Base-by-base conservation (phyloP, 1,140 invertebrate species). In the Pogonognathellus flavescens region DNA sequence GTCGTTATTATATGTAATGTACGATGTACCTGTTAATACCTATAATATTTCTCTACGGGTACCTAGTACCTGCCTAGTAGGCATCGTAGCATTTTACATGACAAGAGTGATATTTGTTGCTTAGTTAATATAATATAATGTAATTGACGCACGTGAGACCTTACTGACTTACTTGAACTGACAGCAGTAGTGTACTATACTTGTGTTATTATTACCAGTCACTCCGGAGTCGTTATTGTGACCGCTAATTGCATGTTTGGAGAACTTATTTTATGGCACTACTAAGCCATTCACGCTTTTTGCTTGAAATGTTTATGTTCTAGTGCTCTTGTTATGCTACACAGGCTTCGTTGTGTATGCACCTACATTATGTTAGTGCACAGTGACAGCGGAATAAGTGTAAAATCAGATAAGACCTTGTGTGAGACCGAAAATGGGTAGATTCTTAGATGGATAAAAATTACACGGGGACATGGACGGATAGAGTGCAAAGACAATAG, bases 261-360 rank as follows among this genome's bases (percentile, higher is more conserved):
- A 66, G 22, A 66, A 14, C 20, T 25, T 25, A 66, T 20, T 66
- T 66, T 66, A 66, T 66, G 62, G 25, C 25, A 66, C 22, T 66
- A 20, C 22, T 22, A 10, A 25, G 11, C 11, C 16, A 3, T 14
- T 25, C 62, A 25, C 14, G 22, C 62, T 66, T 66, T 66, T 66
- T 25, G 14, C 62, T 25, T 66, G 62, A 66, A 25, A 66, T 66
- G 62, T 66, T 66, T 66, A 66, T 66, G 62, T 41, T 41, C 31
- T 41, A 41, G 31, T 41, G 31, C 31, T 3, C 31, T 41, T 41
- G 31, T 41, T 41, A 41, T 41, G 6, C 31, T 41, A 41, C 31
- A 41, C 31, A 1, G 6, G 31, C 31, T 1, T 41, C 31, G 6
- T n/a, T n/a, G n/a, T n/a, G n/a, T n/a, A n/a, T n/a, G n/a, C n/a